Evolutionary conservation across 2,888 invertebrate species (phyloP).

Genomic region (Lamellibrachia columna): DNA sequence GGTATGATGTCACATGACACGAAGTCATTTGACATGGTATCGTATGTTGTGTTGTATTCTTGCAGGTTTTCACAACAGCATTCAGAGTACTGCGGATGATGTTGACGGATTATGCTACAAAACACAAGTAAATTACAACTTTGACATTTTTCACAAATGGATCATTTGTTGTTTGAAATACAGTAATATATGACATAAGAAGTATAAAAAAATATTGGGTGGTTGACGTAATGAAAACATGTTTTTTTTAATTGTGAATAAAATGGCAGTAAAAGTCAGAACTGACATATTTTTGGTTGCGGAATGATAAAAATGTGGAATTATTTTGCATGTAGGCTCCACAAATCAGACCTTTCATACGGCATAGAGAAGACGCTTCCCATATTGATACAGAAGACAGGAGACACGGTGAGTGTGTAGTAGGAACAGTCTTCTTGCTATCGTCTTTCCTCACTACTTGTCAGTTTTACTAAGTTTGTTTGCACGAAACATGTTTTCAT

Average conservation of each 20-base stretch:
- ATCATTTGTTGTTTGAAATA: neutral
- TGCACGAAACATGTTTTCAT: neutral
- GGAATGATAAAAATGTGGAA: neutral
- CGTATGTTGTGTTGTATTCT: slow-evolving; percentile 29
- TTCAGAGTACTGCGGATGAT: slow-evolving; percentile 56
- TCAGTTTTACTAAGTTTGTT: neutral
- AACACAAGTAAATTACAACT: slow-evolving; percentile 55
- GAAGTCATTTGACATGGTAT: neutral
- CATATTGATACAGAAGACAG: slow-evolving; percentile 60
- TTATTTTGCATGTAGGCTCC: slow-evolving; percentile 47
- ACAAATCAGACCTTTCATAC: slow-evolving; percentile 53
- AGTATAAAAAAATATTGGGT: no score
- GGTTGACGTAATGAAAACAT: no score
- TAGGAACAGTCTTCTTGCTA: neutral
- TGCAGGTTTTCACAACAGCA: slow-evolving; percentile 61
- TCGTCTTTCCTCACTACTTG: neutral
- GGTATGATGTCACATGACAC: neutral
- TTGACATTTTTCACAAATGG: neutral
- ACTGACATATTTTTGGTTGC: slow-evolving; percentile 30
- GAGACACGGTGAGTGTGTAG: slow-evolving; percentile 61
- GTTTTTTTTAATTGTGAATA: neutral
- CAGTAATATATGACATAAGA: neutral
- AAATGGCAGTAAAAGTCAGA: neutral
- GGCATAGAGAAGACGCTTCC: slow-evolving; percentile 60
- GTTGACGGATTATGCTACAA: slow-evolving; percentile 56